These are phyloP conservation scores for Dione vanillae DNA, from an alignment of 2,888 invertebrate genomes.

Conservation along the genomic window DNA sequence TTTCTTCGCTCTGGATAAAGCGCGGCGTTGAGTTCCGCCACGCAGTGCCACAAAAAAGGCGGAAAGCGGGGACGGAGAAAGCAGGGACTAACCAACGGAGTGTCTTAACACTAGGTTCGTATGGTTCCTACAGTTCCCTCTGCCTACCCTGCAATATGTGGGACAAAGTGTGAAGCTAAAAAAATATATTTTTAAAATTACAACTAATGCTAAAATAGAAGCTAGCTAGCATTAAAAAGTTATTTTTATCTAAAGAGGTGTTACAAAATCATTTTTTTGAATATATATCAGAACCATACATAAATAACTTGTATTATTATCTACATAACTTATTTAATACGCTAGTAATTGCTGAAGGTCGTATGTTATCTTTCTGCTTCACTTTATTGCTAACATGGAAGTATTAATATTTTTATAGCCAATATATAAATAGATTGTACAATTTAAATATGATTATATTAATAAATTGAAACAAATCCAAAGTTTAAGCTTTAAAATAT, in stretches of 20 bases:
- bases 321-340: neutral
- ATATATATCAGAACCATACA: neutral
- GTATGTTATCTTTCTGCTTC: conserved; percentile 45
- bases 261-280: neutral
- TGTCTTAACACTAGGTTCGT: no score
- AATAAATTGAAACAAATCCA: no score
- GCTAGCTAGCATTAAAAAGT: neutral
- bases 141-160: no score
- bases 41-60: no score
- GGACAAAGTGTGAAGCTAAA: no score
- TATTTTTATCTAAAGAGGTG: neutral
- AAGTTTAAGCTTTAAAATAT: neutral
- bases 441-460: no score
- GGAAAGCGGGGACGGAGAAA: no score
- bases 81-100: no score
- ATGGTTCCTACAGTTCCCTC: no score
- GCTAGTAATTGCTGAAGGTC: conserved; percentile 37
- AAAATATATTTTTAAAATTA: no score
- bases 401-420: neutral
- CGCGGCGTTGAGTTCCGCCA: no score
- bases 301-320: neutral
- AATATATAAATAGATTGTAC: neutral
- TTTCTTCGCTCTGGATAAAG: no score
- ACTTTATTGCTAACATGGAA: conserved; percentile 41
- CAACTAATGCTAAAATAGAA: neutral